Evolutionary conservation across 1,140 invertebrate genomes (phyloP).

Genomic region (Drosophila lini): DNA sequence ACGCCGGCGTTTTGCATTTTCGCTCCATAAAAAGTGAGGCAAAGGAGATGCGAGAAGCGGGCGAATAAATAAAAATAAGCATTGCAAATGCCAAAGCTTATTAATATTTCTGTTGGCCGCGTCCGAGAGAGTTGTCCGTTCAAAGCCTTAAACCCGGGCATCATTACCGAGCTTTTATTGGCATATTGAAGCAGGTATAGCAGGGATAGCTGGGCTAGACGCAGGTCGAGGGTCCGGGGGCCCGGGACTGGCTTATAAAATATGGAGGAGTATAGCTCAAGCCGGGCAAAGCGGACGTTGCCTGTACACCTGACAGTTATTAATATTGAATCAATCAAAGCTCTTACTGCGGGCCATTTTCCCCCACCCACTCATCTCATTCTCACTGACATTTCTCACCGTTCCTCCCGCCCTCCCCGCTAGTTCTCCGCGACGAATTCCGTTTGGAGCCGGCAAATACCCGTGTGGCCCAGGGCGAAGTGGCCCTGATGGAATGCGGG

Average conservation of each 20-base stretch:
- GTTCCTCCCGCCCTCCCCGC: background rate
- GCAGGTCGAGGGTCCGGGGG: background rate
- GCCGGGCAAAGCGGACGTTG: conserved; percentile 27
- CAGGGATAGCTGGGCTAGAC: conserved; percentile 7
- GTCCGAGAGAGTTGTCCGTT: conserved; percentile 30
- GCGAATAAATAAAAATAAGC: conserved; percentile 70
- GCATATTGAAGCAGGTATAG: conserved; percentile 51
- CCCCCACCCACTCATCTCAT: background rate
- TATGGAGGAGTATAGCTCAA: conserved; percentile 48
- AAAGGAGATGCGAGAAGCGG: conserved; percentile 9
- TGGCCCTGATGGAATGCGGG: conserved; percentile 92
- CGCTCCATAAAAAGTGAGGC: conserved; percentile 35
- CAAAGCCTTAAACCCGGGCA: conserved; percentile 61
- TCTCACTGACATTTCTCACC: conserved; percentile 11
- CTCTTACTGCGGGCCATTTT: conserved; percentile 40
- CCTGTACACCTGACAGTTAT: conserved; percentile 67
- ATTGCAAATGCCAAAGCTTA: conserved; percentile 81
- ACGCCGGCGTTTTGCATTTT: conserved; percentile 54
- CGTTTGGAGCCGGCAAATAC: conserved; percentile 90
- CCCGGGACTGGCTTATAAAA: conserved; percentile 57
- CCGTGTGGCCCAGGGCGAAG: conserved; percentile 92
- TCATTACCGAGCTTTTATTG: conserved; percentile 79
- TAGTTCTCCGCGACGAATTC: conserved; percentile 94
- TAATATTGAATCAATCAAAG: conserved; percentile 83
- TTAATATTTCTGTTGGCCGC: conserved; percentile 75